Conservation (phyloP, 2,888 invertebrate genomes). For the Sussaba pulchella region DNA sequence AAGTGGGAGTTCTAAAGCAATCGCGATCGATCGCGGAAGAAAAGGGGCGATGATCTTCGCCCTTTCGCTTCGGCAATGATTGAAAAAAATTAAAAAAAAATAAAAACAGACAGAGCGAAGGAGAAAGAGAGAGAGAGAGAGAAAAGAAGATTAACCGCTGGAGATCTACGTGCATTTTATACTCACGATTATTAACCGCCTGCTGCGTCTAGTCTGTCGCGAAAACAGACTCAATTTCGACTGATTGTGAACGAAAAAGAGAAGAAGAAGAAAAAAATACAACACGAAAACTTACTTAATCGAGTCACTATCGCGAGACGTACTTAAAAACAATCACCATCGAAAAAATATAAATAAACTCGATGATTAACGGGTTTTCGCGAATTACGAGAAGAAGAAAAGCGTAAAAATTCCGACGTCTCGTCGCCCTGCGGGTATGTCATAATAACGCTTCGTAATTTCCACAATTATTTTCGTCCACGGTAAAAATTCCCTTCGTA, state of each 20-base stretch:
- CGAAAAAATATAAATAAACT: constrained; percentile 48
- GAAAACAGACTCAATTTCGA: constrained; percentile 17
- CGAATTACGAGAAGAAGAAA: constrained; percentile 2
- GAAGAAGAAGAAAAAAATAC: constrained; percentile 5
- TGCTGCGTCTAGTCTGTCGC: constrained; percentile 18
- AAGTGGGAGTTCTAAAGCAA: constrained; percentile 95
- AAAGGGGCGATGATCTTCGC: not conserved
- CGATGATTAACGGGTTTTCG: constrained; percentile 31
- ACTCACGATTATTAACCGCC: constrained; percentile 32
- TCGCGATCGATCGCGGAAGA: constrained; percentile 22
- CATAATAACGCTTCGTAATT: constrained; percentile 62
- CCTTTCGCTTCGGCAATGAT: not conserved
- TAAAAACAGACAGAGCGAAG: not conserved
- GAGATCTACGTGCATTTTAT: constrained; percentile 48
- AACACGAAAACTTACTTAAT: constrained; percentile 6
- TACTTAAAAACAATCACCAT: constrained; percentile 61
- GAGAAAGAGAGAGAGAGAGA: constrained; percentile 21
- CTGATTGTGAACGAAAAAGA: constrained; percentile 40
- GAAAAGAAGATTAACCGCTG: constrained; percentile 49
- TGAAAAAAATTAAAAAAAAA: not conserved
- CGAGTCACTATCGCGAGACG: constrained; percentile 55
- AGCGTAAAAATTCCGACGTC: constrained; percentile 17
- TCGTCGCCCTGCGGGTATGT: constrained; percentile 51
- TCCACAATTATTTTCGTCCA: constrained; percentile 49
- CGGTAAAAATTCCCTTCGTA: constrained; percentile 15